These are phyloP conservation scores for Penaeus japonicus DNA, from an alignment of 1,140 invertebrate genomes.

Conservation along the genomic window DNA sequence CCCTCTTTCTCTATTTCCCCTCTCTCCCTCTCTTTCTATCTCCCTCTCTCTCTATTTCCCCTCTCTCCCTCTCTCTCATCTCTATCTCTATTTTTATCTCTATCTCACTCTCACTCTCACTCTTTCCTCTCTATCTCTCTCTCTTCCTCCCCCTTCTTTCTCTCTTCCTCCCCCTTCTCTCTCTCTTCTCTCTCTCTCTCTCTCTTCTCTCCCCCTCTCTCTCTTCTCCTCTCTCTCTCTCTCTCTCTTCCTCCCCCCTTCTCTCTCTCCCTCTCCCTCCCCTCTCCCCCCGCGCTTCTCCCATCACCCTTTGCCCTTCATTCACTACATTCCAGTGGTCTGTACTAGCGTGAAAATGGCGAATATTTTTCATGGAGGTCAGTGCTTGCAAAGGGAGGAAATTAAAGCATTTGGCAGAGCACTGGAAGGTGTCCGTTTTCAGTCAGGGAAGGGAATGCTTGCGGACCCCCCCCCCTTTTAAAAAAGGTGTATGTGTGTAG, in stretches of 20 bases:
- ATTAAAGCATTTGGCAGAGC: too few relatives aligned
- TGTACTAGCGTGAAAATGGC: too few relatives aligned
- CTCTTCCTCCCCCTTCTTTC: neutral
- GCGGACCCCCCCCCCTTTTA: too few relatives aligned
- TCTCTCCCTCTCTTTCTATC: neutral
- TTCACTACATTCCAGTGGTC: neutral
- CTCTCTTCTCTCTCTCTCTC: neutral
- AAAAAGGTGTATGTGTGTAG: too few relatives aligned
- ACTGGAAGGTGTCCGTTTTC: too few relatives aligned
- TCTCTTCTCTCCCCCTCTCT: neutral
- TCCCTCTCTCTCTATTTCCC: neutral
- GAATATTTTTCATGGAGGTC: too few relatives aligned
- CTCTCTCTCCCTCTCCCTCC: neutral
- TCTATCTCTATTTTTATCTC: neutral
- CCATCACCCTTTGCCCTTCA: too few relatives aligned
- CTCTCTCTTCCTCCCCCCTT: neutral
- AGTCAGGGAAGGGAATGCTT: too few relatives aligned
- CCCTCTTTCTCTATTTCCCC: too few relatives aligned
- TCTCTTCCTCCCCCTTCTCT: too few relatives aligned
- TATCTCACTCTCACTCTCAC: neutral
- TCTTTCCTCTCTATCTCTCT: neutral
- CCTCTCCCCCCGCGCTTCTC: neutral
- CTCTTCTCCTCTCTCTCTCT: too few relatives aligned
- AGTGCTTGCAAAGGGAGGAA: too few relatives aligned
- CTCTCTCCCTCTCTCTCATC: neutral